Percentiles rank a stretch among this genome's conserved stretches.
Evolutionary conservation across 2,888 invertebrate genomes (phyloP).

Genomic region (Agrilus mali): DNA sequence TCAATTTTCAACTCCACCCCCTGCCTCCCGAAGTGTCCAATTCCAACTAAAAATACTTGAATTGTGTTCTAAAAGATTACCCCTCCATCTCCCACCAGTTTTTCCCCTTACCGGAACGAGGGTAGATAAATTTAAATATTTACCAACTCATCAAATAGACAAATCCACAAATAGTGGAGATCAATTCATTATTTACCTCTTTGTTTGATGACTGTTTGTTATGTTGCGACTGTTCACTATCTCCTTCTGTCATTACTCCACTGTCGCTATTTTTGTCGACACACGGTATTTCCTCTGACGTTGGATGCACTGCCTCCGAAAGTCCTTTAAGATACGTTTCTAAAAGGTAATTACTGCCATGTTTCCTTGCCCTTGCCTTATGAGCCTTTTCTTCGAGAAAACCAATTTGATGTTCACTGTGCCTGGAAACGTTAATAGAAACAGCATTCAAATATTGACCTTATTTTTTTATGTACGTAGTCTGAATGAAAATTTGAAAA

Average conservation of each 20-base stretch:
- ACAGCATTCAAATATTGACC: too few species aligned
- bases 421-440: conserved; percentile 20
- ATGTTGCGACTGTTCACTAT: conserved; percentile 36
- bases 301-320: conserved; percentile 35
- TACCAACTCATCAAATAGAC: too few species aligned
- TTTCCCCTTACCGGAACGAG: too few species aligned
- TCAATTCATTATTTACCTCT: conserved; percentile 18
- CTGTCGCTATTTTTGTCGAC: conserved; percentile 59
- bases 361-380: conserved; percentile 55
- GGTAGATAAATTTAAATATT: too few species aligned
- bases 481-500: too few species aligned
- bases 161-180: too few species aligned
- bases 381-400: conserved; percentile 68
- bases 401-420: conserved; percentile 60
- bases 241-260: conserved; percentile 55
- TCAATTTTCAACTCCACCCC: too few species aligned
- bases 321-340: conserved; percentile 60
- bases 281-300: conserved; percentile 28
- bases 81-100: too few species aligned
- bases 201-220: conserved; percentile 24
- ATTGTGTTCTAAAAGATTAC: too few species aligned
- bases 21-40: too few species aligned
- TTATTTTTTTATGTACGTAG: too few species aligned
- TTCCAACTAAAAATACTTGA: too few species aligned
- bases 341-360: conserved; percentile 67